phyloP scores from a whole-genome alignment of 2,888 invertebrate genomes.

The Diadegma fenestrale region DNA sequence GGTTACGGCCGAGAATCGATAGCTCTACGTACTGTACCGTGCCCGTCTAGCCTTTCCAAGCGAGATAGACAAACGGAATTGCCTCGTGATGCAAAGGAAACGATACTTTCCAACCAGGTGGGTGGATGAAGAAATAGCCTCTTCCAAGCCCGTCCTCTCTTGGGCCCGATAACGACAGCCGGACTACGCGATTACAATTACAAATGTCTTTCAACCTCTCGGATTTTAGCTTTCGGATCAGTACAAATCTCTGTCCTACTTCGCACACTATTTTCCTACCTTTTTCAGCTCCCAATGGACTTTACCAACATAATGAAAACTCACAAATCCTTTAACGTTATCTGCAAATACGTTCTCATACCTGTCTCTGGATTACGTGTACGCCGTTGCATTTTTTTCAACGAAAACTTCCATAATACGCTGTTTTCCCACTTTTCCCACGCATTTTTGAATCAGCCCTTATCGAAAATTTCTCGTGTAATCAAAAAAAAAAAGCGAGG shows the following conservation, averaged over 20 bases:
- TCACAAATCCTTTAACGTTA: neutral
- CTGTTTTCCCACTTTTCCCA: too few relatives aligned
- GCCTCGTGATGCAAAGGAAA: slow-evolving; percentile 47
- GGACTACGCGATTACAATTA: slow-evolving; percentile 55
- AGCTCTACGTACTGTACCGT: slow-evolving; percentile 59
- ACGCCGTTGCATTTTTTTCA: neutral
- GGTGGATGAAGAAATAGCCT: slow-evolving; percentile 38
- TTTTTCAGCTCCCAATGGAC: neutral
- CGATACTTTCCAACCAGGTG: neutral
- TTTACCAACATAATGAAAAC: neutral
- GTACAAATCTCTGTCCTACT: slow-evolving; percentile 13
- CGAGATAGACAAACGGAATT: slow-evolving; percentile 27
- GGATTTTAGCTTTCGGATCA: slow-evolving; percentile 28
- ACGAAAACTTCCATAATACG: neutral
- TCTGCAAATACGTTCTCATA: neutral
- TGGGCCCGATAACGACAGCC: slow-evolving; percentile 54
- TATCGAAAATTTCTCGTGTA: too few relatives aligned
- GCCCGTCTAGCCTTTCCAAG: slow-evolving; percentile 43
- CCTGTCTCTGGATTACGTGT: neutral
- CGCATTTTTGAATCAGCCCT: neutral
- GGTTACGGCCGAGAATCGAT: slow-evolving; percentile 78
- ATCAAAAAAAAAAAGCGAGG: too few relatives aligned
- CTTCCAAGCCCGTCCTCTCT: slow-evolving; percentile 13
- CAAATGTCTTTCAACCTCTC: slow-evolving; percentile 37
- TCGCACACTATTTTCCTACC: neutral